Evolutionary conservation across 2,888 invertebrate species (phyloP), one percentile per base, ranked within the genome.

Genomic region (Helobdella robusta): DNA sequence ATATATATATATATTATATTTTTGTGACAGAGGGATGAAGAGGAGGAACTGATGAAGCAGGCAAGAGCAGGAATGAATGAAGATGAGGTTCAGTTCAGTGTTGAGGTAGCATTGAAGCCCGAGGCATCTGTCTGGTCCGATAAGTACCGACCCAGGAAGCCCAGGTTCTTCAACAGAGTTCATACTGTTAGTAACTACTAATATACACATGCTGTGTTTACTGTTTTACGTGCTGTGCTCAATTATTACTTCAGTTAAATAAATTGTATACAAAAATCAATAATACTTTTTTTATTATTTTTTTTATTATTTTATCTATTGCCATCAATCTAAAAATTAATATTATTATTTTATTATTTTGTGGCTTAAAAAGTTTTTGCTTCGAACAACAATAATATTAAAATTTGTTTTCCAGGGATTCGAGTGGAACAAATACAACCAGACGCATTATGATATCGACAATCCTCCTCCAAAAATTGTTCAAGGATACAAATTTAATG

Each of bases 341-440:
- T n/a, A n/a, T n/a, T n/a, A n/a, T n/a, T 18, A 44, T 44, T 28
- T 11, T 25, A 8, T 28, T 25, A 59, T 11, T 30, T 30, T 25
- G 11, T 32, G 25, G 15, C 11, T 15, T 44, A 11, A 44, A 48
- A 20, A 48, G 8, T 18, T 48, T 11, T 23, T 60, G 35, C 23
- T 40, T 59, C 20, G n/a, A n/a, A n/a, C n/a, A n/a, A n/a, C n/a
- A n/a, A n/a, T n/a, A n/a, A n/a, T 40, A 6, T 35, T 40, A 6
- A n/a, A n/a, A n/a, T n/a, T n/a, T n/a, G n/a, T 6, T 36, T 62
- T n/a, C n/a, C 69, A 79, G 78, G 98, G 98, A 20, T 99, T 98
- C 81, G 98, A 99, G 77, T 99, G 98, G 98, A 98, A 98, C 82
- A 98, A 99, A 81, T 99, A 99, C 82, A 99, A 99, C 82, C 98